phyloP scores from a whole-genome alignment of 2,888 invertebrate species.

The Horisme vitalbata region DNA sequence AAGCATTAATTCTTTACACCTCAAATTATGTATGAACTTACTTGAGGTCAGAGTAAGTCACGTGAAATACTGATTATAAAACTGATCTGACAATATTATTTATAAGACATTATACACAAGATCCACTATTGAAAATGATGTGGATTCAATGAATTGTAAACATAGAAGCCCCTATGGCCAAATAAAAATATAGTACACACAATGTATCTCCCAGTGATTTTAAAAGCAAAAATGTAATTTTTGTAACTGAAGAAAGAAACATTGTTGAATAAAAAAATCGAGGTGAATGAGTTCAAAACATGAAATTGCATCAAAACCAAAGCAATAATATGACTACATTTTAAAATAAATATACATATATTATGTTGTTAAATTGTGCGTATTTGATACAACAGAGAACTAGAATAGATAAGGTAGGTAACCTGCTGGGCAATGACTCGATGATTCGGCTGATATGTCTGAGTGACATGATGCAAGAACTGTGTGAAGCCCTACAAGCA shows the following conservation, averaged over 20 bases:
- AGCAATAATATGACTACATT: conserved; percentile 31
- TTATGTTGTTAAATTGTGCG: conserved; percentile 54
- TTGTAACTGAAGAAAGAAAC: conserved; percentile 27
- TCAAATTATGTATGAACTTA: conserved; percentile 28
- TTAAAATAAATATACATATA: conserved; percentile 28
- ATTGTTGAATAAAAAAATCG: conserved; percentile 42
- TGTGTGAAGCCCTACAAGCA: conserved; percentile 67
- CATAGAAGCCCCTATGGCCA: conserved; percentile 19
- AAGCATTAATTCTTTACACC: conserved; percentile 37
- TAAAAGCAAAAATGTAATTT: neutral
- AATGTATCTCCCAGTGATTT: neutral
- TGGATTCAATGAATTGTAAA: conserved; percentile 11
- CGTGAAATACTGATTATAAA: conserved; percentile 25
- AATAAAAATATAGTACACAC: conserved; percentile 10
- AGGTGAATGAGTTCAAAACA: conserved; percentile 54
- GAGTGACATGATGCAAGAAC: conserved; percentile 73
- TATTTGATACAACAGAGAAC: conserved; percentile 45
- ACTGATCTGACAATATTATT: conserved; percentile 4
- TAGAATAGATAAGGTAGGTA: conserved; percentile 42
- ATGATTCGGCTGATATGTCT: conserved; percentile 69
- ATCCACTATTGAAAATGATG: conserved; percentile 10
- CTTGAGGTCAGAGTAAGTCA: conserved; percentile 30
- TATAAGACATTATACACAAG: conserved; percentile 18
- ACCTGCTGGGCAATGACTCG: conserved; percentile 46
- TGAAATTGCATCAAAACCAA: conserved; percentile 33